These are phyloP conservation scores for Rotaria macrura DNA, from an alignment of 2,888 invertebrate species.

Conservation along the genomic window DNA sequence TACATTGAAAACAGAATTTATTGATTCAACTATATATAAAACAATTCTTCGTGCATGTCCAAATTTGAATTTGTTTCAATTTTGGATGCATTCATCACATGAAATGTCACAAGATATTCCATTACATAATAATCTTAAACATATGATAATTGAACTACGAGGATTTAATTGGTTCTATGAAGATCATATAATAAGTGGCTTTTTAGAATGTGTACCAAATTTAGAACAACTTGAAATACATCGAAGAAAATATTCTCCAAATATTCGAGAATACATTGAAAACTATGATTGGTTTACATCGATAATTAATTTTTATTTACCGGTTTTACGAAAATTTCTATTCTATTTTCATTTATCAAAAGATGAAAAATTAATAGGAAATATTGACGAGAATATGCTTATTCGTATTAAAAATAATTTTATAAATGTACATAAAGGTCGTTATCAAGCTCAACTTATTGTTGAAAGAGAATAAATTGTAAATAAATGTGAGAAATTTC, in stretches of 20 bases:
- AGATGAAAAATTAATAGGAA: background rate
- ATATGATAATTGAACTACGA: background rate
- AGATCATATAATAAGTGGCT: background rate
- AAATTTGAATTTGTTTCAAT: background rate
- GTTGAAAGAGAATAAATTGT: background rate
- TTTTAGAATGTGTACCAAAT: background rate
- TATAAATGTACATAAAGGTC: background rate
- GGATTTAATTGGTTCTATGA: background rate
- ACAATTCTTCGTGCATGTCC: background rate
- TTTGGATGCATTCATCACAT: background rate
- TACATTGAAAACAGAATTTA: background rate
- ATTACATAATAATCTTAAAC: background rate
- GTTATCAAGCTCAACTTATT: background rate
- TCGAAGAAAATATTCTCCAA: background rate
- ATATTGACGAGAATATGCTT: background rate
- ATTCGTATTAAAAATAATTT: background rate
- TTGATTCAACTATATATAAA: background rate
- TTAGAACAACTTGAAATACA: background rate
- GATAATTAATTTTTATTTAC: background rate
- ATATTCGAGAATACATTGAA: background rate
- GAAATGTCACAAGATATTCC: background rate
- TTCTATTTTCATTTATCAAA: background rate
- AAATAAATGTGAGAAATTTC: too few species aligned
- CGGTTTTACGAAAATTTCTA: background rate
- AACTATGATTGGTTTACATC: background rate